Evolutionary conservation across 1,140 invertebrate species (phyloP), one percentile per base, ranked within the genome.

Genomic region (Mesaphorura yosii): DNA sequence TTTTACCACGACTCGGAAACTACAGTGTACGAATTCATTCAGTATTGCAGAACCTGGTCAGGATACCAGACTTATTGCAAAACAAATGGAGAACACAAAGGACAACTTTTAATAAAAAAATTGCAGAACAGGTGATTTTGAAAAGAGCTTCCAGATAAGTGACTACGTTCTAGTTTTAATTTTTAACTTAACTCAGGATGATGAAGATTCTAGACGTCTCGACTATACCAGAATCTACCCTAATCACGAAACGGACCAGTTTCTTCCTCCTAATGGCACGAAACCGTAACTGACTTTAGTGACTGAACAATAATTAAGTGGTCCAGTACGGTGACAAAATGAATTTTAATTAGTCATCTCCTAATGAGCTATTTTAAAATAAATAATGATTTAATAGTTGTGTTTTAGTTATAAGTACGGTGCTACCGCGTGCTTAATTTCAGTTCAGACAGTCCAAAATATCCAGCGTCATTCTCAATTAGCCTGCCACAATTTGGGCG

Each of bases 1-100:
- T 57, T 50, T 44, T 57, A 57, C 20, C 51, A 60, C 17, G 58
- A 60, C 17, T 48, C 22, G 26, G 51, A 53, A 44, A 54, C 51
- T 1, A 57, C 4, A 5, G 44, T 60, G 2, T 15, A 19, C 25
- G 58, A 60, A 19, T 19, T 56, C 5, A 28, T 45, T 4, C 48
- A 48, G 3, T 60, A 60, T 39, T 44, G 45, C 31, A 45, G 20
- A 10, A 60, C 51, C 1, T 60, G 58, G 58, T 54, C 54, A 22
- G 58, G 58, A 10, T 57, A 26, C 10, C 48, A 51, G 31, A 47
- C 53, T 14, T 60, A 44, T 46, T 40, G 41, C 26, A 51, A 53
- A 28, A 22, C 22, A 6, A 44, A 60, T 53, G 58, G 58, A 25
- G 40, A 57, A 1, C 42, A 47, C 15, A 17, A 40, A 25, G 58